Evolutionary conservation across 2,113 vertebrate genomes (phyloP), one percentile per base, ranked within the genome.

Genomic region (Lampris megalopsis): DNA sequence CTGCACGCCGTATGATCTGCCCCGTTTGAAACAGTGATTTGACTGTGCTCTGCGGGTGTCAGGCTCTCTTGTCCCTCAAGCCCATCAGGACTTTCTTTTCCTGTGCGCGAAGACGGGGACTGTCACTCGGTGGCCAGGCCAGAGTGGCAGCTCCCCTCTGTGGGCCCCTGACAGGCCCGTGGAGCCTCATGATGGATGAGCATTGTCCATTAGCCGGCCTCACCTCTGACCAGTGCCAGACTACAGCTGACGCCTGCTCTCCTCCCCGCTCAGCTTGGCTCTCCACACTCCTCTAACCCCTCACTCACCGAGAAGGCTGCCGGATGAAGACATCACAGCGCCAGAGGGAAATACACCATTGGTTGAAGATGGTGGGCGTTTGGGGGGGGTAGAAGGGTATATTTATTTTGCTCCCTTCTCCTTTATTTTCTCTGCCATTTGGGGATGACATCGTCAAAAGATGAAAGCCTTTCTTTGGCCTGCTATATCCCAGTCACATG

Each of bases 111-210:
- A 88, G 91, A 91, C 89, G 87, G 90, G 79, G 74, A 37, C 81
- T 92, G 93, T 92, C 86, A 92, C 88, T 84, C 80, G 61, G 73
- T 82, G 83, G 77, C 76, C 54, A 38, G 57, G 81, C 79, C 80
- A 6, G 90, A 93, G 87, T 93, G 93, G 91, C 92, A 94, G 89
- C 91, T 84, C 88, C 88, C 88, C 87, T 89, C 90, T 50, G 75
- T 45, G 78, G 89, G 89, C 88, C 80, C 73, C 86, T 94, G 92
- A 94, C 93, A 94, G 92, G 77, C 90, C 88, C 86, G 90, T 89
- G 80, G 86, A 92, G 91, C 86, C 77, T 89, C 88, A 93, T 95
- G 93, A 94, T 94, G 92, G 93, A 95, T 94, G 94, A 93, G 93
- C 86, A 92, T 88, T 93, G 93, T 95, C 92, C 93, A 93, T 94